Conservation (phyloP, 2,888 invertebrate genomes). For the Apotomis betuletana region DNA sequence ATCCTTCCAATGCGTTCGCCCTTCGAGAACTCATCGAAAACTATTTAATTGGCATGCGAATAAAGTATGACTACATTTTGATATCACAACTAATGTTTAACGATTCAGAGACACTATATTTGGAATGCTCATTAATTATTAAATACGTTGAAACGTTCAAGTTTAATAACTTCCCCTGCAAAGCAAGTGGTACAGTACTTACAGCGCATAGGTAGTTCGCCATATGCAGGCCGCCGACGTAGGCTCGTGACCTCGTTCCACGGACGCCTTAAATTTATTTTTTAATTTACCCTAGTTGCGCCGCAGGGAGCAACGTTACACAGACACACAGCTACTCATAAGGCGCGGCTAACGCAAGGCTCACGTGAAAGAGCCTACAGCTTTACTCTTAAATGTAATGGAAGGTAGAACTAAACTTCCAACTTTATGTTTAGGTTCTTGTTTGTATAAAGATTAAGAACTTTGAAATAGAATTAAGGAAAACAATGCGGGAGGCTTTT, state of each 20-base stretch:
- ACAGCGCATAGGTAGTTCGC: not conserved
- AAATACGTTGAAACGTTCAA: not conserved
- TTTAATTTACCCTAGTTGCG: conserved; percentile 3
- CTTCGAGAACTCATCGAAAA: no score
- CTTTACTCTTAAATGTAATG: not conserved
- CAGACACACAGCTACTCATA: not conserved
- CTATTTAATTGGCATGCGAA: no score
- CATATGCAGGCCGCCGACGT: not conserved
- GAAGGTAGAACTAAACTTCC: not conserved
- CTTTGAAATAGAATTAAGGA: not conserved
- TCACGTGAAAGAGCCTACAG: not conserved
- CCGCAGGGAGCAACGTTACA: not conserved
- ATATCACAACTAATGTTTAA: no score
- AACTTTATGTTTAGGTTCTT: not conserved
- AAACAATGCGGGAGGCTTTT: not conserved
- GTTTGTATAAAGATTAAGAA: not conserved
- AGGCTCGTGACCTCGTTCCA: conserved; percentile 5
- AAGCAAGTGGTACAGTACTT: not conserved
- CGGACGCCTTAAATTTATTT: conserved; percentile 4
- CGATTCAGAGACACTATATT: not conserved
- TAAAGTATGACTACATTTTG: no score
- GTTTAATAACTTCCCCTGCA: not conserved
- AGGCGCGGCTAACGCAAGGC: not conserved
- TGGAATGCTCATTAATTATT: not conserved
- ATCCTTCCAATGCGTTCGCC: no score